Evolutionary conservation across 2,113 vertebrate species (phyloP), one percentile per base, ranked within the genome.

Genomic region (Chaetodon trifascialis): DNA sequence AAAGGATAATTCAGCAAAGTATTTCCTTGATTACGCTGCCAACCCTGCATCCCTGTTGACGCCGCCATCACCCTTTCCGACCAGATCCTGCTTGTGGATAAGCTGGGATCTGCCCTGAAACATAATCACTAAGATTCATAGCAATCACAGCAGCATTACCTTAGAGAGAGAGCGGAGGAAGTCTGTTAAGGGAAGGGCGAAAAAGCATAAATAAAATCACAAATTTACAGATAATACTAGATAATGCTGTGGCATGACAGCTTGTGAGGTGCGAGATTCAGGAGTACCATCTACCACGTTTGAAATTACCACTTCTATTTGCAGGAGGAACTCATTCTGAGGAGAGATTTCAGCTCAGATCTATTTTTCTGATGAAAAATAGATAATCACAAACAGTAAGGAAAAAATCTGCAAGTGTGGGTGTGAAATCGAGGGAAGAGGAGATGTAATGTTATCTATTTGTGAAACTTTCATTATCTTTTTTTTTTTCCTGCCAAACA

Each of bases 51-150:
- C 66, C 51, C n/a, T 5, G 4, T 73, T 5, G 49, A 25, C 5
- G 19, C 51, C 0, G 0, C 38, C n/a, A 42, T 64, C 46, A 30
- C 67, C 25, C 3, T 38, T 38, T 79, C 51, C 46, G 19, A 65
- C 6, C 51, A 65, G 51, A 67, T 73, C 44, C 52, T 16, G 47
- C 49, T 15, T 42, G 40, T 9, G 47, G 82, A 83, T 91, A 85
- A 79, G 51, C 54, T 14, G 14, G 46, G n/a, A 38, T 85, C 73
- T 76, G 58, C 70, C 58, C 71, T 52, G 40, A 82, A 84, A 83
- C 67, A 75, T 80, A 87, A 90, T 90, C 56, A 73, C 59, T 54
- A 59, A 76, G 83, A 88, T 86, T 82, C 69, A 80, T 55, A 56
- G 82, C 76, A 81, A 84, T 88, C 83, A 85, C 63, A 62, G 59